Evolutionary conservation across 2,113 vertebrate species (phyloP), one percentile per base, ranked within the genome.

Genomic region (Spilogale gracilis): DNA sequence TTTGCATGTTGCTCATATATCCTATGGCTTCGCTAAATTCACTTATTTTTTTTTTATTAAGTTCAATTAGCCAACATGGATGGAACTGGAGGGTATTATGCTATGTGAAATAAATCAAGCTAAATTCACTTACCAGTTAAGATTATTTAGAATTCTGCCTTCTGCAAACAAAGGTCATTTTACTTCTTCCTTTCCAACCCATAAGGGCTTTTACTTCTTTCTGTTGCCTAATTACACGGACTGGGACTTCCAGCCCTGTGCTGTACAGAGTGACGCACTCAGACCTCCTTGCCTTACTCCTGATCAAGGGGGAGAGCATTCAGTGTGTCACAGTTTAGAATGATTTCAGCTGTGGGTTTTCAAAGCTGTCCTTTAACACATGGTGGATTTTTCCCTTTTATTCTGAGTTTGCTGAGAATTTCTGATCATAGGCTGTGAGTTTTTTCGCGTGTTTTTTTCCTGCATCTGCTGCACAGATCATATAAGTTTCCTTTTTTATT

Each of bases 161-260:
- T 84, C 61, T 79, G 61, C 54, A 89, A 96, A 88, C 73, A 88
- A 82, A 48, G n/a, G 56, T 78, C 45, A 83, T 78, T 94, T 63
- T 45, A 56, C 38, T 78, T 80, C 52, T 79, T 85, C 56, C 80
- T 85, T 86, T 67, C 27, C 54, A 82, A 32, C 2, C 27, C 20
- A 38, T 88, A 56, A 50, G 21, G 67, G 12, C 17, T 56, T 94
- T 25, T n/a, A 20, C 52, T 89, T 93, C 32, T 58, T 79, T 94
- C 67, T 79, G 27, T 25, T 90, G n/a, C 60, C 76, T 88, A 54
- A 50, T 10, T 74, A 60, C n/a, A 74, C 4, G 6, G n/a, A 54
- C n/a, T 20, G 78, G 48, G 21, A 48, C 84, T 83, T 60, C 65
- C 58, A 65, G 30, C 30, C 14, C 73, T 32, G 52, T 71, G 61